phyloP scores from a whole-genome alignment of 1,140 invertebrate species.

The Latrodectus geometricus region DNA sequence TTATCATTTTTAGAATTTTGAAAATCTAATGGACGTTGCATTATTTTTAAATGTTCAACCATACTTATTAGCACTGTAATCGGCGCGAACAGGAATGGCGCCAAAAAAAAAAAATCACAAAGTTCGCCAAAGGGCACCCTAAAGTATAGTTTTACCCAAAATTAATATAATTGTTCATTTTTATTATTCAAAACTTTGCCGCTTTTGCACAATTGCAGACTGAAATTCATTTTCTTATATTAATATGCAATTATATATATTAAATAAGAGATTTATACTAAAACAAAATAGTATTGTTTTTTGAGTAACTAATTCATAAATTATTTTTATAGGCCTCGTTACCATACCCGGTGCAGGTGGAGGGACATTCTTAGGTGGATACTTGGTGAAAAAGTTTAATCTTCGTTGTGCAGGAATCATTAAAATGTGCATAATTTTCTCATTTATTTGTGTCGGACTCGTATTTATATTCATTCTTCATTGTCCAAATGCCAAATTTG shows the following conservation, averaged over 20 bases:
- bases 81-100: too few species aligned
- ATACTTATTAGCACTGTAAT: too few species aligned
- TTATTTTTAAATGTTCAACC: too few species aligned
- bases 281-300: not conserved
- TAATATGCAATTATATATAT: not conserved
- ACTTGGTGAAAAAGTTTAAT: constrained; percentile 80
- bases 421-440: constrained; percentile 77
- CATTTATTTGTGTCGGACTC: constrained; percentile 74
- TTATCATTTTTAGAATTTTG: too few species aligned
- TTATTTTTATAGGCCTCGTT: constrained; percentile 73
- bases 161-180: too few species aligned
- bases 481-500: constrained; percentile 81
- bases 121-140: too few species aligned
- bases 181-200: too few species aligned
- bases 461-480: constrained; percentile 78
- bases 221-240: not conserved
- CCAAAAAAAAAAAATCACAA: too few species aligned
- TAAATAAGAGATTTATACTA: not conserved
- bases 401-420: constrained; percentile 82
- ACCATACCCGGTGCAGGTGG: constrained; percentile 71
- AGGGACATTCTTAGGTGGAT: constrained; percentile 84
- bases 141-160: too few species aligned
- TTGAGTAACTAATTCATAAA: not conserved
- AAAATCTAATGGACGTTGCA: too few species aligned
- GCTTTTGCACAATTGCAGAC: not conserved